Conservation (phyloP, 2,888 invertebrate species). For the Macrophya annulata region DNA sequence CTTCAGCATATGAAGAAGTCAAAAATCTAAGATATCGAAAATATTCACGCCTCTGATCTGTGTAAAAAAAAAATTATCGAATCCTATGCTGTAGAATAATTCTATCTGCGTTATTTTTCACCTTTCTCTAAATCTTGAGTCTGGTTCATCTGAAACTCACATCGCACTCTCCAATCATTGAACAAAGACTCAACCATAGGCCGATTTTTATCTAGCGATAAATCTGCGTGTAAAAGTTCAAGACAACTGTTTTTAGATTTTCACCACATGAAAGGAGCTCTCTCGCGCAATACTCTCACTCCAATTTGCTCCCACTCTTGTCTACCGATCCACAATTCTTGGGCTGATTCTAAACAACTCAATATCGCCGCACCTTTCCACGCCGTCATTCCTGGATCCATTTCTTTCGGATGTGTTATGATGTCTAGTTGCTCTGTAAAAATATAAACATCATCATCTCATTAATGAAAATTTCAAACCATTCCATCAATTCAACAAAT, state of each 20-base stretch:
- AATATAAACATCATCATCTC: conserved; percentile 25
- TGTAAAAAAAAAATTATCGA: neutral
- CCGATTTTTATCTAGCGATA: neutral
- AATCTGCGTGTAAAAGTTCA: neutral
- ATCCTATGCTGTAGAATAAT: neutral
- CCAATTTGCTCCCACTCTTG: conserved; percentile 94
- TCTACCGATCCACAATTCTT: conserved; percentile 94
- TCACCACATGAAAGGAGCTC: conserved; percentile 95
- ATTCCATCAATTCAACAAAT: neutral
- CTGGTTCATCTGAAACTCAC: neutral
- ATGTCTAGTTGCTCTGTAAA: conserved; percentile 90
- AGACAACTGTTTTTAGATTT: conserved; percentile 8
- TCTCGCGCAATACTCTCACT: conserved; percentile 91
- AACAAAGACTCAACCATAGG: neutral
- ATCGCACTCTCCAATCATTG: neutral
- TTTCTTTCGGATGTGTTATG: conserved; percentile 94
- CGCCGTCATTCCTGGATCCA: conserved; percentile 93
- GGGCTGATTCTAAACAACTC: conserved; percentile 95
- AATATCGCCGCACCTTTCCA: conserved; percentile 98
- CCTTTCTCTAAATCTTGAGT: neutral
- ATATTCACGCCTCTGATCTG: neutral
- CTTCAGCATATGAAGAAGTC: neutral
- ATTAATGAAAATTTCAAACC: conserved; percentile 19
- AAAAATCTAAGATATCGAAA: conserved; percentile 3
- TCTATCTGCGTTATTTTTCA: neutral